phyloP scores from a whole-genome alignment of 2,888 invertebrate genomes.

The Cactoblastis cactorum region DNA sequence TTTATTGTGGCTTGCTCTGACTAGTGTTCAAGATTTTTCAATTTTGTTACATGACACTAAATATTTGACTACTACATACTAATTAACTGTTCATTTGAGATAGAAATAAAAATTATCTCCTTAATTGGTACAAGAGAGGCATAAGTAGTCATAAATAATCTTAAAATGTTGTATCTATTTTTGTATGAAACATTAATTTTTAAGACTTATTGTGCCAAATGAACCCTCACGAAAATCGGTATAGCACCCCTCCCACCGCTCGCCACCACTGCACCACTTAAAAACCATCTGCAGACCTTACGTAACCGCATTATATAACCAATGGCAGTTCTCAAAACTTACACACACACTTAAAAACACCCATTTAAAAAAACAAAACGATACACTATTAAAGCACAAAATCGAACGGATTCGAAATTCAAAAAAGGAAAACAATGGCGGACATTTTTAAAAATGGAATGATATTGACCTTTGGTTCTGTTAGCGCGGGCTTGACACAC shows the following conservation, averaged over 20 bases:
- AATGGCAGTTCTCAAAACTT: constrained; percentile 21
- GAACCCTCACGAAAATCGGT: constrained; percentile 2
- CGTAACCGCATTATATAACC: constrained; percentile 11
- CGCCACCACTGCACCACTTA: background rate
- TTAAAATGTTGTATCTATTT: background rate
- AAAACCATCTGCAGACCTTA: background rate
- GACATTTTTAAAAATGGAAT: constrained; percentile 27
- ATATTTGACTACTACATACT: too few relatives aligned
- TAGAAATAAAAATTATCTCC: too few relatives aligned
- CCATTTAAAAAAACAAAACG: constrained; percentile 19
- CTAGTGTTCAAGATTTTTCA: too few relatives aligned
- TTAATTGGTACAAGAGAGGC: too few relatives aligned
- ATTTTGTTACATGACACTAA: too few relatives aligned
- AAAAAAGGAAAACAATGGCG: constrained; percentile 39
- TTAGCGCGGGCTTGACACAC: constrained; percentile 68
- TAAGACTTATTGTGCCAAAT: background rate
- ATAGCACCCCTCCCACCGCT: background rate
- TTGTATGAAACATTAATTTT: too few relatives aligned
- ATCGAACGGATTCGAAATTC: constrained; percentile 24
- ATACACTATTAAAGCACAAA: constrained; percentile 22
- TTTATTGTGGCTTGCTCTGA: too few relatives aligned
- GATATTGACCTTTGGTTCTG: constrained; percentile 63
- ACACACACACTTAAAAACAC: constrained; percentile 22
- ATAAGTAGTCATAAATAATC: too few relatives aligned
- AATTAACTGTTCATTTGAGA: too few relatives aligned